Base-by-base conservation (phyloP, 2,888 invertebrate species). In the Seira sanloemensis region DNA sequence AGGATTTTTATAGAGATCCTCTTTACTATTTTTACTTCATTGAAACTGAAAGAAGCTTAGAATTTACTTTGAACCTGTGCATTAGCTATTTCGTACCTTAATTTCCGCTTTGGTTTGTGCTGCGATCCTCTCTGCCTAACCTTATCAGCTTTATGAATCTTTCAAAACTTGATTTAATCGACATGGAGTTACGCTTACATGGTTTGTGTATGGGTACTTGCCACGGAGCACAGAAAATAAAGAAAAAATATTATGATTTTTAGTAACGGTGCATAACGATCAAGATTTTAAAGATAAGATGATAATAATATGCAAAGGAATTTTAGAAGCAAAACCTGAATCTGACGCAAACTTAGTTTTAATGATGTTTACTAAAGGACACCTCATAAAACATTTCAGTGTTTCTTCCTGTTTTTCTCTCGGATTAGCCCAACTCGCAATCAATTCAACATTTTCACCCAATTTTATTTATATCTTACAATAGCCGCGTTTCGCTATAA, bases 401-500 rank as follows among this genome's bases (percentile, higher is more conserved):
- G 50, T 50, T 50, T n/a, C n/a, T n/a, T 50, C 50, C 50, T 50
- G n/a, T 50, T 50, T n/a, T 50, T 12, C 16, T 50, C 2, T n/a
- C n/a, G n/a, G n/a, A n/a, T 18, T 12, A 7, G 37, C 37, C 37
- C 37, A 7, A 37, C n/a, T n/a, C n/a, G n/a, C n/a, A n/a, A n/a
- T n/a, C n/a, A n/a, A n/a, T n/a, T n/a, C n/a, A n/a, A n/a, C n/a
- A n/a, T n/a, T n/a, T n/a, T n/a, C n/a, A n/a, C n/a, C n/a, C n/a
- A n/a, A n/a, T n/a, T n/a, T n/a, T n/a, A n/a, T n/a, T n/a, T n/a
- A n/a, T n/a, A n/a, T n/a, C n/a, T n/a, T n/a, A n/a, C n/a, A n/a
- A n/a, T n/a, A n/a, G n/a, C n/a, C n/a, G n/a, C n/a, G 50, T 54
- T 46, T 73, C 19, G 9, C 72, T 37, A 83, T 83, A 83, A 83